These are phyloP conservation scores for Xenus cinereus DNA, from an alignment of 2,113 vertebrate species.

Conservation along the genomic window DNA sequence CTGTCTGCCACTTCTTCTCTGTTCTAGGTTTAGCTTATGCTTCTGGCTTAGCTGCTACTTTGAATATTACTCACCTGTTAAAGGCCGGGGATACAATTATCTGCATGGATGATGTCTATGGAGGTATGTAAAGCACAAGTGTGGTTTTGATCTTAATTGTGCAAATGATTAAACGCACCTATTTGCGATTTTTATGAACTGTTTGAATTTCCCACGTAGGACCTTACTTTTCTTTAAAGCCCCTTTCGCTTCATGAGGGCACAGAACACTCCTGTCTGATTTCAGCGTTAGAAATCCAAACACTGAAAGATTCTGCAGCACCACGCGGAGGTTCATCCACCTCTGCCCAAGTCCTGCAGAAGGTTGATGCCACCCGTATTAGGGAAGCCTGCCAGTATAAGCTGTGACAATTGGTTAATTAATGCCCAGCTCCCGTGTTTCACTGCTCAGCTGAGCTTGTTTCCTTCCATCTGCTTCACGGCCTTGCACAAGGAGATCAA, in stretches of 20 bases:
- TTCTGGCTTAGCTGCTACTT: slow-evolving; percentile 86
- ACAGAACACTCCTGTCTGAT: background rate
- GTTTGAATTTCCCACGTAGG: background rate
- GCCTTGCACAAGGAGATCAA: background rate
- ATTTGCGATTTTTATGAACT: background rate
- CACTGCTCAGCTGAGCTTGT: background rate
- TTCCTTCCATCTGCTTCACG: background rate
- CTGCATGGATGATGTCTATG: slow-evolving; percentile 92
- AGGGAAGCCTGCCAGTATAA: background rate
- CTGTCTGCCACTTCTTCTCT: background rate
- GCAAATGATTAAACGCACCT: background rate
- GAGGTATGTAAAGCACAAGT: slow-evolving; percentile 73
- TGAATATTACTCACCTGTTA: slow-evolving; percentile 87
- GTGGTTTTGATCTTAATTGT: background rate
- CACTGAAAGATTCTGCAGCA: background rate
- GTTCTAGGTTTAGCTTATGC: slow-evolving; percentile 84
- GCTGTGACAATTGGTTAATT: background rate
- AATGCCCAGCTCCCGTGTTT: too few relatives aligned
- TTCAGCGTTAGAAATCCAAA: background rate
- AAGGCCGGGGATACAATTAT: slow-evolving; percentile 86
- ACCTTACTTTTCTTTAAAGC: background rate
- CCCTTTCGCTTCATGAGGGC: background rate
- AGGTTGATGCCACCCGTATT: background rate
- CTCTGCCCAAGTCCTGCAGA: background rate
- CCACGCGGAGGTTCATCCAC: background rate